These are phyloP conservation scores for Grapholita molesta DNA, from an alignment of 1,140 invertebrate genomes.

Conservation along the genomic window DNA sequence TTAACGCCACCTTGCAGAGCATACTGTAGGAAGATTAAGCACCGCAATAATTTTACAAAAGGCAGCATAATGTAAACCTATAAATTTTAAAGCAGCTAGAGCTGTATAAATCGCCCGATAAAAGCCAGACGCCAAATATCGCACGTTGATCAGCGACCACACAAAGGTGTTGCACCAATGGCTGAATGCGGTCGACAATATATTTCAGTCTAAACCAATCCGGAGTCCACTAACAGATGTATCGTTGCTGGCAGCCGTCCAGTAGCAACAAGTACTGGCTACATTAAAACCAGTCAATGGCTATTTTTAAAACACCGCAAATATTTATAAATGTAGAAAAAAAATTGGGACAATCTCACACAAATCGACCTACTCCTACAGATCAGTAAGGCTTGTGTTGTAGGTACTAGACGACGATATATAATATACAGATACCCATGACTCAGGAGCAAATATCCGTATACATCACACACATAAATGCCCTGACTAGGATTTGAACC, in stretches of 20 bases:
- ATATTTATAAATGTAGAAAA: no score
- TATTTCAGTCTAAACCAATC: neutral
- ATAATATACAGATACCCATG: no score
- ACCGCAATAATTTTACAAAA: neutral
- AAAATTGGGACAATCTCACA: no score
- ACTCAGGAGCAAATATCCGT: no score
- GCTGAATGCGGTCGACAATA: neutral
- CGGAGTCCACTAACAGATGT: neutral
- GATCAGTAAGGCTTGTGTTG: no score
- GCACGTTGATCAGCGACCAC: neutral
- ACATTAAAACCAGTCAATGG: neutral
- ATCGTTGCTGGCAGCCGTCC: neutral
- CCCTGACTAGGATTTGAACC: no score
- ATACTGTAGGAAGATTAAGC: neutral
- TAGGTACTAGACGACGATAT: no score
- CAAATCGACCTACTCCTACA: no score
- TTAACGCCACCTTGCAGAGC: no score
- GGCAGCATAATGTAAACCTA: neutral
- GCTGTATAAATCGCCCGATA: neutral
- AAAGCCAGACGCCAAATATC: neutral
- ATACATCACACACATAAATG: no score
- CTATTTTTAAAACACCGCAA: neutral
- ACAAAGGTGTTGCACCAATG: neutral
- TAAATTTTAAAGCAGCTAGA: neutral
- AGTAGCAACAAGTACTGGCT: conserved; percentile 7